Evolutionary conservation across 2,797 vertebrate species (phyloP).

Genomic region (Urosaurus nigricauda): DNA sequence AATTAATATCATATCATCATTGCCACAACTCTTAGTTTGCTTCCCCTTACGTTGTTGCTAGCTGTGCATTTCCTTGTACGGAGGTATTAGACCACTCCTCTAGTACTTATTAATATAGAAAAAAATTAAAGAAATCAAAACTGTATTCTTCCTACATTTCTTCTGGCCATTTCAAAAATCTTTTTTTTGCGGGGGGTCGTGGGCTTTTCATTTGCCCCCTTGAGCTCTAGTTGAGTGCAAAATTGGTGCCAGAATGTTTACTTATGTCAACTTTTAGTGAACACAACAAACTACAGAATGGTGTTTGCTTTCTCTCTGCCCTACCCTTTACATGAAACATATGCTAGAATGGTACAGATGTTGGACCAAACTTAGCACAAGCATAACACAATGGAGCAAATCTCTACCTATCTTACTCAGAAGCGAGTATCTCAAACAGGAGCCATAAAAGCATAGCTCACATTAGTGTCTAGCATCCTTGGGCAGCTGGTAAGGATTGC

Average conservation of each 20-base stretch:
- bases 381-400: background rate
- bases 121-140: background rate
- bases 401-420: background rate
- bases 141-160: background rate
- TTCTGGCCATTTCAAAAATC: background rate
- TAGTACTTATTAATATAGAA: too few relatives aligned
- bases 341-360: too few relatives aligned
- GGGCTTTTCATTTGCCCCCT: too few relatives aligned
- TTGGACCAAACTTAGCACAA: background rate
- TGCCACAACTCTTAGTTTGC: background rate
- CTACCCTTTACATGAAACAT: background rate
- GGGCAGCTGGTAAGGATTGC: background rate
- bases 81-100: background rate
- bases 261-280: slow-evolving; percentile 1
- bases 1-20: background rate
- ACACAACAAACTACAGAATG: background rate
- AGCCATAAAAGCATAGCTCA: background rate
- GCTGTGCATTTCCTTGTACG: background rate
- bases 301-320: background rate
- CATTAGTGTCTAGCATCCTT: background rate
- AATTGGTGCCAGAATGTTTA: background rate
- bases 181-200: too few relatives aligned
- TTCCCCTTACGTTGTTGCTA: background rate
- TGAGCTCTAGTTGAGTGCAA: background rate
- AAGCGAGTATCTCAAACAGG: background rate